Conservation (phyloP, 2,113 vertebrate species). For the Recurvirostra avosetta region DNA sequence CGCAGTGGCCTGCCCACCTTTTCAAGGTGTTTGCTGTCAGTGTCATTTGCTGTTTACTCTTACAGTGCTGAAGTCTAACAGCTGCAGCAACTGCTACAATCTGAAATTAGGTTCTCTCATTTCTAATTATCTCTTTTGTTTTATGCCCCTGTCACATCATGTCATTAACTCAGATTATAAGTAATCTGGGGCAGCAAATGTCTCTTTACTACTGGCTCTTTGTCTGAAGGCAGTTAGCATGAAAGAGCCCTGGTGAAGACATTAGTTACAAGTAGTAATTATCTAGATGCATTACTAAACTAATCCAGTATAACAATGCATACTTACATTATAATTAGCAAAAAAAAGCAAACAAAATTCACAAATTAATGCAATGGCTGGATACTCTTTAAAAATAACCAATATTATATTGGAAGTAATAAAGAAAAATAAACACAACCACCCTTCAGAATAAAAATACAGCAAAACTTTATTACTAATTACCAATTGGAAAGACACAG, state of each 20-base stretch:
- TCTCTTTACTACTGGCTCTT: background rate
- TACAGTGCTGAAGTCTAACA: background rate
- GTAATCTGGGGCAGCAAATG: background rate
- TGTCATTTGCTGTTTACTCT: background rate
- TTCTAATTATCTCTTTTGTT: background rate
- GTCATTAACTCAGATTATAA: background rate
- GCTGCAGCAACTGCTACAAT: background rate
- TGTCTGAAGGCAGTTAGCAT: background rate
- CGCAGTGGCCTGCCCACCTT: background rate
- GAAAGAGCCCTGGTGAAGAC: background rate
- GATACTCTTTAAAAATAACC: background rate
- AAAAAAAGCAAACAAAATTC: background rate
- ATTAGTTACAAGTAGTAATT: slow-evolving; percentile 20
- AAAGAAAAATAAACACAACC: background rate
- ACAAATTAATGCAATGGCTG: background rate
- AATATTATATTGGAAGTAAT: background rate
- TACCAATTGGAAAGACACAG: background rate
- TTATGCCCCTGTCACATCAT: background rate
- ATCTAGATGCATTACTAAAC: background rate
- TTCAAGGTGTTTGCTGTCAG: no score
- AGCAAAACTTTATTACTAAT: background rate
- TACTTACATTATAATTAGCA: background rate
- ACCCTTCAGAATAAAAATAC: background rate
- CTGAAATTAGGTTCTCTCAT: background rate
- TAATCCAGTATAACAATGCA: background rate